Conservation (phyloP, 2,113 vertebrate genomes). For the Pipra filicauda region DNA sequence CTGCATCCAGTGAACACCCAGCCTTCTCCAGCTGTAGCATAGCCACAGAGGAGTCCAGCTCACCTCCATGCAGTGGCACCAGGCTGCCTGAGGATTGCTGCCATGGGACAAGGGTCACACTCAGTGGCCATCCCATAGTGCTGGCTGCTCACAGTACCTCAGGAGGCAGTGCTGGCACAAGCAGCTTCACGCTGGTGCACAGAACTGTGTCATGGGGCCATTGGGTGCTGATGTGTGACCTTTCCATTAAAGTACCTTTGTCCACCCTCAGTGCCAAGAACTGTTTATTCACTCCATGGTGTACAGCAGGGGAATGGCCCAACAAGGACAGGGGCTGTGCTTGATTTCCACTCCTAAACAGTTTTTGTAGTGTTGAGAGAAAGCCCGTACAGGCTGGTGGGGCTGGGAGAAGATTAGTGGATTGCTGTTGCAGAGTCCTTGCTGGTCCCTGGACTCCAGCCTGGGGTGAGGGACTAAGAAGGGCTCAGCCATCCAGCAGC, state of each 20-base stretch:
- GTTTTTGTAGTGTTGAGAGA: neutral
- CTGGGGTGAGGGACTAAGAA: neutral
- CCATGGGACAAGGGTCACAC: fast-evolving
- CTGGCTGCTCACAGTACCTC: neutral
- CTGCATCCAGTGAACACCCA: neutral
- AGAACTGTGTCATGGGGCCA: neutral
- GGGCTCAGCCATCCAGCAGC: neutral
- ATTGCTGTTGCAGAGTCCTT: neutral
- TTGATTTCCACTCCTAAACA: neutral
- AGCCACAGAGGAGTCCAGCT: fast-evolving
- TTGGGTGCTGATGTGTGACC: neutral
- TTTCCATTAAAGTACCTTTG: constrained; percentile 26
- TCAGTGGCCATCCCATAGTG: too few species aligned
- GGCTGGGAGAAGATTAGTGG: neutral
- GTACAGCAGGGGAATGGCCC: fast-evolving
- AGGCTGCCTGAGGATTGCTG: neutral
- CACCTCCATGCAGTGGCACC: fast-evolving
- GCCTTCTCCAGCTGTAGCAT: neutral
- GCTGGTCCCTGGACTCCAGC: neutral
- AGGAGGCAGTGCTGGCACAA: neutral
- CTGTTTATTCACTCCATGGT: neutral
- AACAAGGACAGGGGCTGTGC: neutral
- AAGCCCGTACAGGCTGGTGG: neutral
- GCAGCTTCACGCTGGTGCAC: fast-evolving
- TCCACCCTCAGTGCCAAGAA: neutral